Conservation (phyloP, 2,797 vertebrate species). For the Propithecus perrieri region DNA sequence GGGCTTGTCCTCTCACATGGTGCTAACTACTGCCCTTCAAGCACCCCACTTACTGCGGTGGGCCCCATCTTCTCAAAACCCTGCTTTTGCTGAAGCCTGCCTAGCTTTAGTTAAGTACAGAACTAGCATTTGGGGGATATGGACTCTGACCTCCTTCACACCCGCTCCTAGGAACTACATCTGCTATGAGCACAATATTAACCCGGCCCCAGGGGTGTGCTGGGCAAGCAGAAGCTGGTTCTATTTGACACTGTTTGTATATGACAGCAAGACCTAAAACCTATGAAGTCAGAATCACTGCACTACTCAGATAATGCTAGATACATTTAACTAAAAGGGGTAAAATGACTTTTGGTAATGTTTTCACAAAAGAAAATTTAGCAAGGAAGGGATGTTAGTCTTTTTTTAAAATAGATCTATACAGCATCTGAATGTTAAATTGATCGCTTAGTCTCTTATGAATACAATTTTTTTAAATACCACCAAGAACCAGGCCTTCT, state of each 20-base stretch:
- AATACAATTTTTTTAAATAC: neutral
- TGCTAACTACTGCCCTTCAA: neutral
- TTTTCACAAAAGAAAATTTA: neutral
- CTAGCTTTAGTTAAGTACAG: neutral
- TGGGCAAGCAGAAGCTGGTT: neutral
- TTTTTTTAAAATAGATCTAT: neutral
- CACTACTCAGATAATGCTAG: neutral
- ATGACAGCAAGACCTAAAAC: neutral
- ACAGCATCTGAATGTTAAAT: neutral
- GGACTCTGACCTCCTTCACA: neutral
- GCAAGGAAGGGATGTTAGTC: neutral
- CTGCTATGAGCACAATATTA: neutral
- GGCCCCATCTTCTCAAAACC: neutral
- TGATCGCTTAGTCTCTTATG: neutral
- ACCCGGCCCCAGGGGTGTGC: fast-evolving
- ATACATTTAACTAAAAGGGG: neutral
- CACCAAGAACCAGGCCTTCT: neutral
- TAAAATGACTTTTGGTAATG: neutral
- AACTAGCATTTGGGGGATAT: neutral
- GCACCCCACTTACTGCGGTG: fast-evolving
- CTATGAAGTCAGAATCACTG: fast-evolving
- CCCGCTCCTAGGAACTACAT: neutral
- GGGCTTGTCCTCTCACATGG: too few species aligned
- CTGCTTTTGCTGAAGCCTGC: neutral
- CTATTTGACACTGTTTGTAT: neutral